These are phyloP conservation scores for Microplitis mediator DNA, from an alignment of 1,140 invertebrate genomes.

Conservation along the genomic window DNA sequence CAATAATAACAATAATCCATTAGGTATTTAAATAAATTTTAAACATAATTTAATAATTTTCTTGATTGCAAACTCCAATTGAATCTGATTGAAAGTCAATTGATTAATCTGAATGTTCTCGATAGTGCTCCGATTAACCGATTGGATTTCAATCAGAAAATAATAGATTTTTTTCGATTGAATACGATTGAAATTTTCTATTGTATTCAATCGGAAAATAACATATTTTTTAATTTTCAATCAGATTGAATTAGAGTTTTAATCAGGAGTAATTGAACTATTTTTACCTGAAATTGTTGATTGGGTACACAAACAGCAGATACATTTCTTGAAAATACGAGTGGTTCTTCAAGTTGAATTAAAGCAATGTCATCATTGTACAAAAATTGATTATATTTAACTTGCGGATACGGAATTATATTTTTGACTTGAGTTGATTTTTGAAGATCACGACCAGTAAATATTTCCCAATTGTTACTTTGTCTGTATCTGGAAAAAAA, in stretches of 20 bases:
- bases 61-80: too few species aligned
- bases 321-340: constrained; percentile 63
- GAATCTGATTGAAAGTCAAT: too few species aligned
- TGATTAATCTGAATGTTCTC: too few species aligned
- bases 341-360: constrained; percentile 62
- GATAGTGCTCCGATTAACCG: too few species aligned
- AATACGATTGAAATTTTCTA: too few species aligned
- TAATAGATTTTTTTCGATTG: too few species aligned
- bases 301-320: constrained; percentile 66
- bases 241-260: too few species aligned
- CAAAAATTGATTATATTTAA: constrained; percentile 67
- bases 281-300: constrained; percentile 53
- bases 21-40: too few species aligned
- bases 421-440: constrained; percentile 50
- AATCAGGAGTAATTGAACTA: background rate
- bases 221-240: too few species aligned
- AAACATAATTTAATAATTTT: too few species aligned
- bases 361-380: constrained; percentile 68
- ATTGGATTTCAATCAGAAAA: too few species aligned
- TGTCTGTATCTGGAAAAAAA: constrained; percentile 50
- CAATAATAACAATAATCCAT: background rate
- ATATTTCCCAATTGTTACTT: constrained; percentile 55
- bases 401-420: constrained; percentile 67
- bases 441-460: constrained; percentile 57
- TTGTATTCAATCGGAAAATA: too few species aligned